Base-by-base conservation (phyloP, 2,113 vertebrate genomes). In the Corydoras maculifer region DNA sequence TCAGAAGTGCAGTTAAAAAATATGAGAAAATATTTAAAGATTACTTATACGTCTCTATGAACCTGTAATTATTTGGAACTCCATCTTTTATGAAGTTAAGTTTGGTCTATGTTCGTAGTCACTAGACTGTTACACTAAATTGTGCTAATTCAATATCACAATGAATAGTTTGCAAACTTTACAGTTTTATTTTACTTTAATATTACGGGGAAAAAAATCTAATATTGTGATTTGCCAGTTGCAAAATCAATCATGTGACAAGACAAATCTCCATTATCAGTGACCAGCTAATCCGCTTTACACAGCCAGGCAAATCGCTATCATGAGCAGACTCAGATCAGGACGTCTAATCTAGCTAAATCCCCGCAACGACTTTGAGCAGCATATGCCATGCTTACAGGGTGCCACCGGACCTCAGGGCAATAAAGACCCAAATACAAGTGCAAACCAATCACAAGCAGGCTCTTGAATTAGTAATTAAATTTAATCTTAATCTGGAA, bases 311-410 rank as follows among this genome's bases (percentile, higher is more conserved):
- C 15, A 71, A 75, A 71, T 50, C 12, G 49, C 65, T 49, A 69
- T 6, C 65, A 10, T 72, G 29, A 58, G 68, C 55, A 55, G 61
- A 72, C 62, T 65, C 50, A 29, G 53, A 68, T 64, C 30, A 35
- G 65, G 68, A 65, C 71, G 74, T 68, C 57, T 64, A 55, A 72
- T 64, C 76, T 78, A 58, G 58, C n/a, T 59, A 68, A 71, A 78
- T 75, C 69, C 69, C 61, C 58, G 43, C 25, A 57, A 74, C 65
- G 73, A 62, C 55, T 72, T 78, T 78, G 69, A 3, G 57, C 49
- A 65, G 64, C 73, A 78, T 69, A 72, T 75, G 73, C 57, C 14
- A 14, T 54, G 14, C 65, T 65, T 57, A 58, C 50, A 57, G 61
- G 65, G 64, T 31, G 57, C 62, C 59, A 8, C 8, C 54, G 15